Evolutionary conservation across 2,888 invertebrate genomes (phyloP).

Genomic region (Arenicola marina): DNA sequence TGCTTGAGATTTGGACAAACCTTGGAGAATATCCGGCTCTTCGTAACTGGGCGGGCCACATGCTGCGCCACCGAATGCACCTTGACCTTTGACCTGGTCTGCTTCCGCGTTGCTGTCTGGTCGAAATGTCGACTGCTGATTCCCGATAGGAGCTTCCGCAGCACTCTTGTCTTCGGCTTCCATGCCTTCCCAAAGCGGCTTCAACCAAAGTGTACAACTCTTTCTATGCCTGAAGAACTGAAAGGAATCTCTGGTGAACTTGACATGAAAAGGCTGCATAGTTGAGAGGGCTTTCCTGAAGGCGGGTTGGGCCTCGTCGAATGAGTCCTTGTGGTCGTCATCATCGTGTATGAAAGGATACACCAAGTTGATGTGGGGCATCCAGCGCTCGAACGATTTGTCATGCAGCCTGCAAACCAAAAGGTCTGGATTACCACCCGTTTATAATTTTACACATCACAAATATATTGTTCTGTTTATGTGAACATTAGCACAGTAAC

Average conservation of each 20-base stretch:
- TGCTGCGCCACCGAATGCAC: too few relatives aligned
- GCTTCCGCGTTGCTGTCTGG: too few relatives aligned
- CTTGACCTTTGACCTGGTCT: too few relatives aligned
- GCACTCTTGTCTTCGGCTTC: background rate
- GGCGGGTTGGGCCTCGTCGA: background rate
- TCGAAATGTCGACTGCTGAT: too few relatives aligned
- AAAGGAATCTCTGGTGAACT: background rate
- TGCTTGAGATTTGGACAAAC: too few relatives aligned
- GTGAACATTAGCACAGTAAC: too few relatives aligned
- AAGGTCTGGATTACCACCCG: too few relatives aligned
- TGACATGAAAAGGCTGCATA: background rate
- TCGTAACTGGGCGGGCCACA: too few relatives aligned
- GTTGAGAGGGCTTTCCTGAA: background rate
- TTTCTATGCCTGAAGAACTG: constrained; percentile 1
- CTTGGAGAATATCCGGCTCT: too few relatives aligned
- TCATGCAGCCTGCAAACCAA: constrained; percentile 26
- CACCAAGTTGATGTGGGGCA: constrained; percentile 36
- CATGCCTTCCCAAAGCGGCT: background rate
- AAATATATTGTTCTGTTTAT: too few relatives aligned
- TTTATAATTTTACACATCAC: too few relatives aligned
- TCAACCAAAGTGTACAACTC: background rate
- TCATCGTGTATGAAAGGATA: constrained; percentile 27
- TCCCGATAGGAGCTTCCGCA: too few relatives aligned
- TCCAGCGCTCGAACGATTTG: constrained; percentile 30
- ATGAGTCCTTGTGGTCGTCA: constrained; percentile 9